A percentile compares a stretch with the other conserved stretches of the same genome.
Evolutionary conservation across 2,113 vertebrate species (phyloP).

Genomic region (Ceyx margarethae): DNA sequence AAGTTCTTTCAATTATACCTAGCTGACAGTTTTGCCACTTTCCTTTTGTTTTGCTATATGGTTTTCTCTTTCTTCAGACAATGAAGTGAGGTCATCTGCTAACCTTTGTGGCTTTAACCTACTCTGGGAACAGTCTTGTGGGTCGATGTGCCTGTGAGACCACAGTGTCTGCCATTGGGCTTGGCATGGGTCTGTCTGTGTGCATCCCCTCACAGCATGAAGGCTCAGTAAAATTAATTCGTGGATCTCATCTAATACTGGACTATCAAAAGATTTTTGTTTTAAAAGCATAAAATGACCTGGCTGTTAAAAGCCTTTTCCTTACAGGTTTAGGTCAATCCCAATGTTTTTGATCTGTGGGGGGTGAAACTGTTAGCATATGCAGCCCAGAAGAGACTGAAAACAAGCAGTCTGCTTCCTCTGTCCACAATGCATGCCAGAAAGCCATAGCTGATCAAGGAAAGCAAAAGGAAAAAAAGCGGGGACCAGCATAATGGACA

Average conservation of each 20-base stretch:
- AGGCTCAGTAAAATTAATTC: neutral
- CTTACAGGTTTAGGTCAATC: neutral
- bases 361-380: neutral
- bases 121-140: neutral
- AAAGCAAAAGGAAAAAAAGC: neutral
- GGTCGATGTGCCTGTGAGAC: neutral
- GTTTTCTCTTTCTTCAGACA: neutral
- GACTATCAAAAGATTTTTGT: neutral
- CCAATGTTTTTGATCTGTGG: rapidly evolving
- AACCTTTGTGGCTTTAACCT: neutral
- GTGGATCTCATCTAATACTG: neutral
- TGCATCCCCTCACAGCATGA: no score
- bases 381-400: neutral
- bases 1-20: neutral
- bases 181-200: rapidly evolving
- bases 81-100: neutral
- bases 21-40: neutral
- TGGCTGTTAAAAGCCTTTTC: neutral
- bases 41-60: neutral
- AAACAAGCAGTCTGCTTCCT: neutral
- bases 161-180: neutral
- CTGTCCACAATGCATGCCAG: neutral
- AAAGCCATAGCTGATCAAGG: neutral
- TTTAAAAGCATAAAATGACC: neutral
- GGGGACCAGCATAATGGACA: rapidly evolving